Conservation (phyloP, 2,888 invertebrate genomes). For the Drosophila mettleri region DNA sequence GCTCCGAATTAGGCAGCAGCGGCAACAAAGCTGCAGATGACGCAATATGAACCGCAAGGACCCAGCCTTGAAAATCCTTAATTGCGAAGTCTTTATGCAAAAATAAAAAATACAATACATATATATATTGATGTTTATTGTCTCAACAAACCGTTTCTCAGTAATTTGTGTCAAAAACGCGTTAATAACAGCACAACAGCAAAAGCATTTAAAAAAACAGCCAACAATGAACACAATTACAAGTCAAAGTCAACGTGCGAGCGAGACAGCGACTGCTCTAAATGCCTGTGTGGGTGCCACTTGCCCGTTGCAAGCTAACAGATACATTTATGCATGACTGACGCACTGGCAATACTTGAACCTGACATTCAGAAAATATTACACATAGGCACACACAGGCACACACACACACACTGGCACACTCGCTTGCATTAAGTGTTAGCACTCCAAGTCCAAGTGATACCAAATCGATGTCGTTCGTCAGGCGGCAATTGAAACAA, state of each 20-base stretch:
- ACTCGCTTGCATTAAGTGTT: constrained; percentile 48
- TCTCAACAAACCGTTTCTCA: constrained; percentile 40
- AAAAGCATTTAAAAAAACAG: constrained; percentile 20
- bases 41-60: constrained; percentile 60
- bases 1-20: constrained; percentile 10
- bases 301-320: constrained; percentile 32
- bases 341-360: constrained; percentile 70
- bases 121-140: constrained; percentile 73
- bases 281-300: constrained; percentile 64
- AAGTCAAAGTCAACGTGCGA: constrained; percentile 72
- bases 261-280: constrained; percentile 46
- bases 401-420: background rate
- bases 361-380: constrained; percentile 72
- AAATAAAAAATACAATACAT: too few relatives aligned
- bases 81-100: constrained; percentile 51
- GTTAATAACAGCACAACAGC: constrained; percentile 22
- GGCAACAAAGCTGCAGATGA: constrained; percentile 33
- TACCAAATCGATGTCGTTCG: constrained; percentile 51
- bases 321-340: constrained; percentile 26
- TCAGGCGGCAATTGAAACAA: constrained; percentile 48
- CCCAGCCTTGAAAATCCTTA: constrained; percentile 71
- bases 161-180: constrained; percentile 34
- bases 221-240: constrained; percentile 65
- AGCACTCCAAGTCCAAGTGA: constrained; percentile 56
- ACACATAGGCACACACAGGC: constrained; percentile 4